Percentiles rank a stretch among this genome's conserved stretches.
phyloP scores from a whole-genome alignment of 1,140 invertebrate species.

The Drosophila nannoptera region DNA sequence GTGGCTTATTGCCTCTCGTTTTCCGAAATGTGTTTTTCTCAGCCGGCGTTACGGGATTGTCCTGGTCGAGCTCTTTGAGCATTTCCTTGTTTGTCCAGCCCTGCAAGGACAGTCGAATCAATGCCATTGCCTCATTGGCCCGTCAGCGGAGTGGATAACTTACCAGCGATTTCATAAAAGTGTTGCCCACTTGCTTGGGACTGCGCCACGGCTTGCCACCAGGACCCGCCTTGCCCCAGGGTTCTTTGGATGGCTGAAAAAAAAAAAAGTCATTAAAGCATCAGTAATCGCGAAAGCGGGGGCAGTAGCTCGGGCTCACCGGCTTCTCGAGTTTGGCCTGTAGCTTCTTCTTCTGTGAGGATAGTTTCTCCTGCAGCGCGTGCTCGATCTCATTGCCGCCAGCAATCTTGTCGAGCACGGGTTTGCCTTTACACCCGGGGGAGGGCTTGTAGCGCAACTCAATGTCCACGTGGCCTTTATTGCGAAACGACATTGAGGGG shows the following conservation, averaged over 20 bases:
- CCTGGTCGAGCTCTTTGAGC: slow-evolving; percentile 76
- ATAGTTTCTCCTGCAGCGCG: slow-evolving; percentile 54
- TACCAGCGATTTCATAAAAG: slow-evolving; percentile 84
- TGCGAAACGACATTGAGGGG: slow-evolving; percentile 80
- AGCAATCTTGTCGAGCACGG: slow-evolving; percentile 79
- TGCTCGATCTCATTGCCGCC: slow-evolving; percentile 66
- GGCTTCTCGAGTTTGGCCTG: slow-evolving; percentile 71
- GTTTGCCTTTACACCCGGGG: slow-evolving; percentile 71
- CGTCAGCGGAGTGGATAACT: slow-evolving; percentile 11
- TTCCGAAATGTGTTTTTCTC: slow-evolving; percentile 74
- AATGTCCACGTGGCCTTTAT: slow-evolving; percentile 80
- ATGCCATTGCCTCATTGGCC: not conserved
- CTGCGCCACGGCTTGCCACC: slow-evolving; percentile 83
- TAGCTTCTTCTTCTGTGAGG: slow-evolving; percentile 62
- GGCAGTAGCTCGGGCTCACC: slow-evolving; percentile 66
- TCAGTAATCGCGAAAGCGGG: slow-evolving; percentile 3
- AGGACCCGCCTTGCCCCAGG: slow-evolving; percentile 82
- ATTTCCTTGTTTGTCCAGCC: slow-evolving; percentile 78
- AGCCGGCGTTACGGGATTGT: slow-evolving; percentile 71
- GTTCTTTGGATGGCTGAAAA: slow-evolving; percentile 57
- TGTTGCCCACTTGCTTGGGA: slow-evolving; percentile 81
- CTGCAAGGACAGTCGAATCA: slow-evolving; percentile 22
- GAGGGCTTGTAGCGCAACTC: slow-evolving; percentile 80
- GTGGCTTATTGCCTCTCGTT: slow-evolving; percentile 42
- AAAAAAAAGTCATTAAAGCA: not conserved